Conservation (phyloP, 2,797 vertebrate species). For the Aeoliscus strigatus region DNA sequence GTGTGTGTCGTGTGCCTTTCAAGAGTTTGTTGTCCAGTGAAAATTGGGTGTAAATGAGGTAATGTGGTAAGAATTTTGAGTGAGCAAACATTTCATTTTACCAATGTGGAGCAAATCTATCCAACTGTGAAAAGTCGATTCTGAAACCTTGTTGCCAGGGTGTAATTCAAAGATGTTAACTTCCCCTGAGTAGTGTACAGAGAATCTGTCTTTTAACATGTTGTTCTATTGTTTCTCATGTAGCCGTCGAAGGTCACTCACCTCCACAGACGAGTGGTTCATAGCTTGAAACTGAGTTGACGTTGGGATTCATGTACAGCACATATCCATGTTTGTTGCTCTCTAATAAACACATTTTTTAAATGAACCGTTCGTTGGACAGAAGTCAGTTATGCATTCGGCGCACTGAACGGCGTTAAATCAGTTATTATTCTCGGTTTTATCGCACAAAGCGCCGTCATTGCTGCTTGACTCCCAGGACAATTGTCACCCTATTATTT, state of each 20-base stretch:
- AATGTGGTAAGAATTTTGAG: constrained; percentile 5
- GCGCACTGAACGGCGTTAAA: too few relatives aligned
- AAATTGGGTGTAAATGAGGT: constrained; percentile 10
- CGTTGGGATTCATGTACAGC: constrained; percentile 27
- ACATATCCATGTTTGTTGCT: constrained; percentile 41
- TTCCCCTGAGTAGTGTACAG: constrained; percentile 24
- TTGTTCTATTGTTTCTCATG: constrained; percentile 12
- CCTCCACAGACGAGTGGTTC: constrained; percentile 31
- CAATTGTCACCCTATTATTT: too few relatives aligned
- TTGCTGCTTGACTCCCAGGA: too few relatives aligned
- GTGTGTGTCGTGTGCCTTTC: constrained; percentile 23
- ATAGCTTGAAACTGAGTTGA: constrained; percentile 26
- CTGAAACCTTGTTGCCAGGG: too few relatives aligned
- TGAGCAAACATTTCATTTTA: constrained; percentile 19
- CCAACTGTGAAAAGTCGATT: background rate
- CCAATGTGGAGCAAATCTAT: background rate
- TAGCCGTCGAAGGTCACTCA: constrained; percentile 28
- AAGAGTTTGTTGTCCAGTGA: constrained; percentile 22
- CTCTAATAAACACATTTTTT: constrained; percentile 49
- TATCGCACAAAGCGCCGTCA: too few relatives aligned
- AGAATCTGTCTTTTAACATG: constrained; percentile 15
- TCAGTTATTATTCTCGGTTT: too few relatives aligned
- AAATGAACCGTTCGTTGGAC: constrained; percentile 30
- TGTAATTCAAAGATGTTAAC: too few relatives aligned
- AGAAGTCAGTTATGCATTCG: too few relatives aligned